Percentiles rank a stretch among this genome's conserved stretches.
phyloP scores from a whole-genome alignment of 2,797 vertebrate genomes.

The Esox lucius region DNA sequence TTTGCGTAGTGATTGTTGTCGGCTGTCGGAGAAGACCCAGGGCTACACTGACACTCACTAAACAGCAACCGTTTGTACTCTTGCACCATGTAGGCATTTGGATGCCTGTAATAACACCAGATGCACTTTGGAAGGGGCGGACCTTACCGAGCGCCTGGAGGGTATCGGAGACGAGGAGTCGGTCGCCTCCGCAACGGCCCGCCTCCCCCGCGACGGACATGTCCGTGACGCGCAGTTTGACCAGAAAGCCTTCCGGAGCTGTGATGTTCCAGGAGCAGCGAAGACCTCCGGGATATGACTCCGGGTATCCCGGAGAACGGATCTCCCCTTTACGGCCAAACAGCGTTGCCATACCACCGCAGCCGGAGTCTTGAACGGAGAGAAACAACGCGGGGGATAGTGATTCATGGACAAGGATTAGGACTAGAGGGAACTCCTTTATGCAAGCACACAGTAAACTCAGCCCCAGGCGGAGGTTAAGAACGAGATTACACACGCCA shows the following conservation, averaged over 20 bases:
- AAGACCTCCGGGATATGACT: conserved; percentile 68
- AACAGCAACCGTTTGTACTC: neutral
- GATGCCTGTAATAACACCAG: neutral
- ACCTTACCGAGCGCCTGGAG: conserved; percentile 68
- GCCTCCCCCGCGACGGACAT: conserved; percentile 69
- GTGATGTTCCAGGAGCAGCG: conserved; percentile 70
- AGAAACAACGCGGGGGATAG: neutral
- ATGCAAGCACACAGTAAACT: neutral
- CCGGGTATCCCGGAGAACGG: conserved; percentile 68
- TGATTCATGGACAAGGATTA: neutral
- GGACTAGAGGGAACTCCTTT: neutral
- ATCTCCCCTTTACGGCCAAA: conserved; percentile 69
- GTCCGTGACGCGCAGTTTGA: conserved; percentile 74
- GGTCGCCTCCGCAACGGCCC: conserved; percentile 72
- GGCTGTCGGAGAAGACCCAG: neutral
- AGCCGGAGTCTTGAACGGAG: conserved; percentile 50
- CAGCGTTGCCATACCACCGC: conserved; percentile 48
- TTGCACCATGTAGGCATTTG: neutral
- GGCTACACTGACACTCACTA: neutral
- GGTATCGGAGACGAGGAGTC: conserved; percentile 59
- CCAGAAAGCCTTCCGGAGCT: conserved; percentile 63
- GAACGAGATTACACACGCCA: no score
- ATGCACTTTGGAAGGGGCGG: neutral
- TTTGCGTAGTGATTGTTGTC: neutral
- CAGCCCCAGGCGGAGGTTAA: no score